phyloP scores from a whole-genome alignment of 2,113 vertebrate genomes.

The Atherinomorus stipes region DNA sequence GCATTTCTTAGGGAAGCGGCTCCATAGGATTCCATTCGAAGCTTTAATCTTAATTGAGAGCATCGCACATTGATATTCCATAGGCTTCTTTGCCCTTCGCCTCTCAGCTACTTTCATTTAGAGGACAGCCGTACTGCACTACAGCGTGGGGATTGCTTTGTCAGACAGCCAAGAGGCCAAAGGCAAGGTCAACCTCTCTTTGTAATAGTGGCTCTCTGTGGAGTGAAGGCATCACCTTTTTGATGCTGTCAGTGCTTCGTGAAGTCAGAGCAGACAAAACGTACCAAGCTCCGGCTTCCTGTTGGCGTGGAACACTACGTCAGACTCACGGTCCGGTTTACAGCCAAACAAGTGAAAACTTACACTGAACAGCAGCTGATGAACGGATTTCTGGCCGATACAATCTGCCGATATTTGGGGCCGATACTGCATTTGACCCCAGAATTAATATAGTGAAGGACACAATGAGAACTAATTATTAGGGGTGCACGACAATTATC shows the following conservation, averaged over 20 bases:
- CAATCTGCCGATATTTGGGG: no score
- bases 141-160: conserved; percentile 79
- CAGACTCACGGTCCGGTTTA: conserved; percentile 1
- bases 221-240: conserved; percentile 70
- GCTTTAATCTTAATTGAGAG: conserved; percentile 85
- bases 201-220: conserved; percentile 65
- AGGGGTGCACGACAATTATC: no score
- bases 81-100: conserved; percentile 82
- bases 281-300: background rate
- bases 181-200: conserved; percentile 81
- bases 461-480: no score
- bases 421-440: no score
- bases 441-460: no score
- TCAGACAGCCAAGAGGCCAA: conserved; percentile 83
- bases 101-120: conserved; percentile 83
- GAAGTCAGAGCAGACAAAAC: conserved; percentile 33
- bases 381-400: no score
- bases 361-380: background rate
- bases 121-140: conserved; percentile 78
- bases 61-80: conserved; percentile 84
- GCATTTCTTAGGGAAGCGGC: conserved; percentile 78
- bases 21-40: conserved; percentile 80
- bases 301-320: background rate
- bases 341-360: background rate
- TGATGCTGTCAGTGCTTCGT: conserved; percentile 58